Evolutionary conservation across 2,113 vertebrate species (phyloP).

Genomic region (Notiomystis cincta): DNA sequence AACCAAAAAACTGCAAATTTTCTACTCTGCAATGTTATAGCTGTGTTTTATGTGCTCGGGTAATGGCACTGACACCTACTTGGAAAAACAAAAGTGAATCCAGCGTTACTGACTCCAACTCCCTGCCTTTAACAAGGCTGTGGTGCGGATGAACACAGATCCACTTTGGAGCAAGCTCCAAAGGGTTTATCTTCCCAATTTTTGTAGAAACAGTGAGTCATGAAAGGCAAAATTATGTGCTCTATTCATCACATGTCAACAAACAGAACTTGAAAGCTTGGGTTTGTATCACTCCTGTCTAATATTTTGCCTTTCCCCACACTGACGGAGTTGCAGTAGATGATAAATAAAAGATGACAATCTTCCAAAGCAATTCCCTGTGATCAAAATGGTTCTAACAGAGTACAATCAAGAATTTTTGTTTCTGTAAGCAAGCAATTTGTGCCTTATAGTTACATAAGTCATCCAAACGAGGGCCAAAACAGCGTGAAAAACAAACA

Average conservation of each 20-base stretch:
- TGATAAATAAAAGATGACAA: constrained; percentile 12
- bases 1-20: neutral
- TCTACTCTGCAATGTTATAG: neutral
- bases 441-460: neutral
- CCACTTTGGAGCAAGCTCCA: neutral
- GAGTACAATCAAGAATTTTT: neutral
- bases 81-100: neutral
- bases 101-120: neutral
- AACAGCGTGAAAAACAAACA: neutral
- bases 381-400: neutral
- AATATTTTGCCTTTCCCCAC: neutral
- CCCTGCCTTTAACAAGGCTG: neutral
- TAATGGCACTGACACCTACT: neutral
- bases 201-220: neutral
- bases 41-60: neutral
- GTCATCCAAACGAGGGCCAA: neutral
- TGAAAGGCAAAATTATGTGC: neutral
- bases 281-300: neutral
- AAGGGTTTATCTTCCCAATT: neutral
- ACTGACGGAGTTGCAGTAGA: neutral
- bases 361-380: neutral
- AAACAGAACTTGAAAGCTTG: constrained; percentile 2
- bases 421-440: neutral
- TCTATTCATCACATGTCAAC: neutral
- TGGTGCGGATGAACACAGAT: neutral